These are phyloP conservation scores for Plectropomus leopardus DNA, from an alignment of 2,113 vertebrate species.

Conservation along the genomic window DNA sequence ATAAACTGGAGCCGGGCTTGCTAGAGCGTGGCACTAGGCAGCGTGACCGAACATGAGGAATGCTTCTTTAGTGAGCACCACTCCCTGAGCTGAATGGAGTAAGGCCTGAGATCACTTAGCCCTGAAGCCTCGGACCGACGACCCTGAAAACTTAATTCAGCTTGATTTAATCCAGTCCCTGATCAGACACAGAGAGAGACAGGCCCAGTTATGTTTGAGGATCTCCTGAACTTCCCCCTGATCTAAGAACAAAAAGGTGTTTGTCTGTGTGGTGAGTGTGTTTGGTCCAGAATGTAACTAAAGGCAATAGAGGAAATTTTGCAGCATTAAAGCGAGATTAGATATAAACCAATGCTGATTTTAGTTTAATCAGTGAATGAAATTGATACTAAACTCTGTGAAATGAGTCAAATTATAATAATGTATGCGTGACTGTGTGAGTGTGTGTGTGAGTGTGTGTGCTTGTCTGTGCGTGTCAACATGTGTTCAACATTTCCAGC, in stretches of 20 bases:
- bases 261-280: conserved; percentile 45
- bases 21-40: conserved; percentile 56
- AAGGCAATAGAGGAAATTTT: conserved; percentile 33
- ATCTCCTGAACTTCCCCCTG: conserved; percentile 42
- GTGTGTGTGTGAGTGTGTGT: conserved; percentile 10
- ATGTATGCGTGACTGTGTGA: conserved; percentile 9
- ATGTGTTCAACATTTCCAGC: conserved; percentile 57
- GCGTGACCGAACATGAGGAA: conserved; percentile 79
- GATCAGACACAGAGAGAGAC: conserved; percentile 39
- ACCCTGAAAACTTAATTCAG: conserved; percentile 67
- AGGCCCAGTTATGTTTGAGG: conserved; percentile 30
- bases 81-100: conserved; percentile 52
- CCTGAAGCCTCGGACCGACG: conserved; percentile 36
- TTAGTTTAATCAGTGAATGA: conserved; percentile 38
- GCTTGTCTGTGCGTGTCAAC: conserved; percentile 46
- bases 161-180: conserved; percentile 66
- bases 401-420: conserved; percentile 30
- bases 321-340: conserved; percentile 36
- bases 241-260: conserved; percentile 49
- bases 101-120: conserved; percentile 61
- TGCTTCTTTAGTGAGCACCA: conserved; percentile 63
- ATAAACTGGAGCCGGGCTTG: conserved; percentile 59
- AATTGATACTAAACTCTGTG: conserved; percentile 32
- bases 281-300: conserved; percentile 33
- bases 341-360: conserved; percentile 39